These are phyloP conservation scores for Epinephelus lanceolatus DNA, from an alignment of 2,113 vertebrate genomes.

Conservation along the genomic window DNA sequence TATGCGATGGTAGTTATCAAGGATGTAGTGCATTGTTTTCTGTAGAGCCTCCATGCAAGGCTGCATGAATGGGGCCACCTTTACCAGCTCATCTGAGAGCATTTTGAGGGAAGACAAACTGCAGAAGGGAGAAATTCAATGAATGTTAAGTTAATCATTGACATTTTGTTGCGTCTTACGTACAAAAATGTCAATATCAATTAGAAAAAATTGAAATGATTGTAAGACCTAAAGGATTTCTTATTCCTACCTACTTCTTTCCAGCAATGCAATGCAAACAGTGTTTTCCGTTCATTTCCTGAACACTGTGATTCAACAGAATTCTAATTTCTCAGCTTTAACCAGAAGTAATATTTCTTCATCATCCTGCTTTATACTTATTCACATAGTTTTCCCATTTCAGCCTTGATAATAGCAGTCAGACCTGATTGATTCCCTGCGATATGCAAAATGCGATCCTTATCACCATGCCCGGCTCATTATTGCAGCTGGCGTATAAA, in stretches of 20 bases:
- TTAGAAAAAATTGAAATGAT: background rate
- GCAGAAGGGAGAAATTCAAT: conserved; percentile 42
- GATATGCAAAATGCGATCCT: conserved; percentile 75
- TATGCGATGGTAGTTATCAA: conserved; percentile 51
- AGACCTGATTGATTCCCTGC: conserved; percentile 70
- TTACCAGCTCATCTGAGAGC: conserved; percentile 58
- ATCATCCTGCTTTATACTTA: conserved; percentile 30
- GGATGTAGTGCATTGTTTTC: conserved; percentile 58
- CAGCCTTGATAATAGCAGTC: conserved; percentile 53
- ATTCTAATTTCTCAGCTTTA: conserved; percentile 33
- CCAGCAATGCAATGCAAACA: background rate
- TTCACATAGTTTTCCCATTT: conserved; percentile 48
- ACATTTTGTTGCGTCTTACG: background rate
- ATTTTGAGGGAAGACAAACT: conserved; percentile 68
- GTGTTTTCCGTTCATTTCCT: conserved; percentile 8
- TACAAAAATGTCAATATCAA: background rate
- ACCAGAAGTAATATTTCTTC: conserved; percentile 38
- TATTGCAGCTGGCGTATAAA: conserved; percentile 70
- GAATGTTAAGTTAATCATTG: background rate
- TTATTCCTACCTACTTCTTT: background rate
- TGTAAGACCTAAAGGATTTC: background rate
- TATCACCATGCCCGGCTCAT: conserved; percentile 70
- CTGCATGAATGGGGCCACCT: conserved; percentile 44
- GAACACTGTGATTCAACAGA: conserved; percentile 35
- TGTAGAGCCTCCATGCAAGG: conserved; percentile 63